Percentiles rank a stretch among this genome's conserved stretches.
These are phyloP conservation scores for Laodelphax striatellus DNA, from an alignment of 1,140 invertebrate genomes.

Conservation along the genomic window DNA sequence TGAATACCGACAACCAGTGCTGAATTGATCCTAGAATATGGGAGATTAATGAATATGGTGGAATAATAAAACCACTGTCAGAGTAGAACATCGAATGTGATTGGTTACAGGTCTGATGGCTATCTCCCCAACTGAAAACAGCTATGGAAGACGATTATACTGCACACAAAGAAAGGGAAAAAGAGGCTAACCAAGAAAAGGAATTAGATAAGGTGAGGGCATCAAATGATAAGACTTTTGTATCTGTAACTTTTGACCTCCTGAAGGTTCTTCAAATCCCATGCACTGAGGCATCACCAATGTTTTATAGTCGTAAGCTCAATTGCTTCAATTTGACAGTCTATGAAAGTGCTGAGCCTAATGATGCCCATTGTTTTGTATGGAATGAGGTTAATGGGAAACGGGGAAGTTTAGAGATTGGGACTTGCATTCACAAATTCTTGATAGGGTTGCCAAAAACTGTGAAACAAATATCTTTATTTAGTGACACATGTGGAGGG, in stretches of 20 bases:
- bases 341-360: constrained; percentile 16
- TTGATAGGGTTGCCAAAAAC: constrained; percentile 10
- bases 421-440: constrained; percentile 13
- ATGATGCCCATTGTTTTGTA: constrained; percentile 15
- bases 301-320: constrained; percentile 20
- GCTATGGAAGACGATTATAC: neutral
- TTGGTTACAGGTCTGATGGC: no score
- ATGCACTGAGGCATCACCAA: constrained; percentile 10
- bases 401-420: constrained; percentile 20
- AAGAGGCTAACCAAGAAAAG: neutral
- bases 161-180: constrained; percentile 1
- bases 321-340: constrained; percentile 19
- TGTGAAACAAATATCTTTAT: constrained; percentile 18
- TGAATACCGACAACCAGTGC: no score
- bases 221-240: neutral
- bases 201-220: constrained; percentile 1
- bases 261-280: neutral
- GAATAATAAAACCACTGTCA: no score
- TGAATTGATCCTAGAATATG: no score
- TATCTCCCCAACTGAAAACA: no score
- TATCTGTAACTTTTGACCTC: constrained; percentile 12
- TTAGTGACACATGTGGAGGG: constrained; percentile 20
- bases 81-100: no score
- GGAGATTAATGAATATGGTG: no score
- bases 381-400: constrained; percentile 21